These are phyloP conservation scores for Triops cancriformis DNA, from an alignment of 1,140 invertebrate genomes.

Conservation along the genomic window DNA sequence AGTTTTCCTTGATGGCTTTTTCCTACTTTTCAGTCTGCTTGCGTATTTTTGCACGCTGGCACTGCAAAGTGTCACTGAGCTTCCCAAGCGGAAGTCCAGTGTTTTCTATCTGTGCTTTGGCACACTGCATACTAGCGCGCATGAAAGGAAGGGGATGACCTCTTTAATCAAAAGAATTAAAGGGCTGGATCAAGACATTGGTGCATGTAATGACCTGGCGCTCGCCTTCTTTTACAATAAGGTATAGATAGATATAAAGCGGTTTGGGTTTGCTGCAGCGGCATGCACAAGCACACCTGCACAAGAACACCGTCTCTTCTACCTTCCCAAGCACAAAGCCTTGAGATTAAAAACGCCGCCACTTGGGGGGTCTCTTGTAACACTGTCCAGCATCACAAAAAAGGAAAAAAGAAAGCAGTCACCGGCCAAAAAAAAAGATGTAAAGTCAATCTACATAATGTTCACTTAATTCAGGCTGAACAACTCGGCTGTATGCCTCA, in stretches of 20 bases:
- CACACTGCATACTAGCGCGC: too few relatives aligned
- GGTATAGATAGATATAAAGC: constrained; percentile 11
- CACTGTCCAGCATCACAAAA: background rate
- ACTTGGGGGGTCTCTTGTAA: constrained; percentile 10
- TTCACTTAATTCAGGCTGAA: background rate
- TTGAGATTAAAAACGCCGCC: constrained; percentile 5
- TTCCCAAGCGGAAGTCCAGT: too few relatives aligned
- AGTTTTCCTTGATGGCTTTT: too few relatives aligned
- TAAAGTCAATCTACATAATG: background rate
- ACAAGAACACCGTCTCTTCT: constrained; percentile 9
- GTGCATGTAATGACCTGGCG: constrained; percentile 3
- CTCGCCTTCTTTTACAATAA: background rate
- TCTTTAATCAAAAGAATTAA: background rate
- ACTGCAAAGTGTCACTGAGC: too few relatives aligned
- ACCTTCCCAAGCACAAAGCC: constrained; percentile 5
- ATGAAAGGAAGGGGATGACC: too few relatives aligned
- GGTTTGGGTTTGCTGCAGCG: constrained; percentile 8
- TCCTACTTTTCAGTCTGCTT: too few relatives aligned
- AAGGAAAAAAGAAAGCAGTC: background rate
- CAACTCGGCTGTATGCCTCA: background rate
- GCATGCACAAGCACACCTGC: constrained; percentile 3
- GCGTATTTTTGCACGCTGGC: too few relatives aligned
- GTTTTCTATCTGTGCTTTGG: too few relatives aligned
- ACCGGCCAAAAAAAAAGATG: background rate
- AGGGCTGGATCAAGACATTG: constrained; percentile 10